Base-by-base conservation (phyloP, 23 tunicate genomes). In the Ascidia mentula region DNA sequence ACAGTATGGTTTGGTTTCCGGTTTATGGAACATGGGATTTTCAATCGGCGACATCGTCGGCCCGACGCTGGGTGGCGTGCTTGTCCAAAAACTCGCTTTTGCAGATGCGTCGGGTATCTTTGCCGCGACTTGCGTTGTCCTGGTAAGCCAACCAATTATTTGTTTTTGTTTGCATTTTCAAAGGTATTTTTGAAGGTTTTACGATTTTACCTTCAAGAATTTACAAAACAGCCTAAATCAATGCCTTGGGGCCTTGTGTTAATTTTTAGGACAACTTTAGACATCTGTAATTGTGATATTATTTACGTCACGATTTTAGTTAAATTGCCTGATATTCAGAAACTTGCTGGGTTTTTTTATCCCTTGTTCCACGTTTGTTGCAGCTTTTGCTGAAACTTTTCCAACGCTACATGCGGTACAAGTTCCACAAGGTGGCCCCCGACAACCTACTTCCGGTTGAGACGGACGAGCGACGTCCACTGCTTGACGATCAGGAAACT, bases 1-100 rank as follows among this genome's bases (percentile, higher is more conserved):
- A 6, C 84, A 93, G 36, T 93, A 93, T 53, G 98, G 98, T 8
- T 46, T 93, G 76, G 90, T 93, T 69, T 93, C 98, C 0, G 98
- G 98, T 18, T 59, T 93, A 38, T 93, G 98, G 98, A 93, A 93
- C 89, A 80, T 74, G 74, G 74, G 79, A 31, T 93, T 88, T 59
- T 80, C 98, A 1, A 32, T 93, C 26, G 98, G 98, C 0, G 98
- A 93, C 40, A 88, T 93, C 17, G 3, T 84, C 18, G 98, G 98
- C 9, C 98, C 98, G 17, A 80, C 93, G 4, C 38, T 93, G 0
- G 98, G 98, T 7, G 92, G 93, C 34, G 81, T 84, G 1, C 69
- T 93, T 39, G 84, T 84, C 20, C 72, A 69, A 40, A 93, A 72
- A 31, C 69, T 84, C n/a, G 75, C 70, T 9, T 93, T 88, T 40